These are phyloP conservation scores for Drosophila virilis DNA, from an alignment of 1,140 invertebrate species.

Conservation along the genomic window DNA sequence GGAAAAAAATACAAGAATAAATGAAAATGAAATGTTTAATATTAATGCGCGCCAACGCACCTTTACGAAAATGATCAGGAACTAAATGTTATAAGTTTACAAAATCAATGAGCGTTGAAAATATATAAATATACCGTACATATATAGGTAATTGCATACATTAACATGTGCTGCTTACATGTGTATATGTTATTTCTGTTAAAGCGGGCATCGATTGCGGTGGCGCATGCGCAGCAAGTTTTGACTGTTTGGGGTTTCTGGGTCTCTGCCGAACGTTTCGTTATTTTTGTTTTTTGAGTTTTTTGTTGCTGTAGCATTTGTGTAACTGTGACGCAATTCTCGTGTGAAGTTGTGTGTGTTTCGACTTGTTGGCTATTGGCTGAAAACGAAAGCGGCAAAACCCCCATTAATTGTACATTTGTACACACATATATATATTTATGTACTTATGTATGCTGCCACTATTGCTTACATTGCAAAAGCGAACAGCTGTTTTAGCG, in stretches of 20 bases:
- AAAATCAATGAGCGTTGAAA: background rate
- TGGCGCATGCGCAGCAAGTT: slow-evolving; percentile 73
- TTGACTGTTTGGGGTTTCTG: slow-evolving; percentile 71
- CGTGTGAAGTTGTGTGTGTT: slow-evolving; percentile 66
- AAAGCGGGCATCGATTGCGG: slow-evolving; percentile 36
- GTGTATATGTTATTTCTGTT: slow-evolving; percentile 20
- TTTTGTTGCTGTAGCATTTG: slow-evolving; percentile 69
- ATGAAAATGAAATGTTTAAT: too few relatives aligned
- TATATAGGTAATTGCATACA: background rate
- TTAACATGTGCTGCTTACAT: background rate
- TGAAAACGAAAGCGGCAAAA: slow-evolving; percentile 70
- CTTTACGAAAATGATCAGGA: too few relatives aligned
- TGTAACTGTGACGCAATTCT: slow-evolving; percentile 78
- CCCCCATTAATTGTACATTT: slow-evolving; percentile 30
- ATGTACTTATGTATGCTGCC: slow-evolving; percentile 23
- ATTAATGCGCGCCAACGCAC: too few relatives aligned
- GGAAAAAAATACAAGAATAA: background rate
- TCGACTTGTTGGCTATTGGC: slow-evolving; percentile 60
- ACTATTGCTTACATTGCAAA: slow-evolving; percentile 26
- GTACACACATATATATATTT: slow-evolving; percentile 5
- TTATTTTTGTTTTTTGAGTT: slow-evolving; percentile 18
- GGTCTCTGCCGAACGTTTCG: slow-evolving; percentile 66
- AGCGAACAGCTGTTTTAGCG: slow-evolving; percentile 17
- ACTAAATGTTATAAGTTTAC: background rate
- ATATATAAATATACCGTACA: background rate